Conservation (phyloP, 2,888 invertebrate species). For the Cosmia trapezina region DNA sequence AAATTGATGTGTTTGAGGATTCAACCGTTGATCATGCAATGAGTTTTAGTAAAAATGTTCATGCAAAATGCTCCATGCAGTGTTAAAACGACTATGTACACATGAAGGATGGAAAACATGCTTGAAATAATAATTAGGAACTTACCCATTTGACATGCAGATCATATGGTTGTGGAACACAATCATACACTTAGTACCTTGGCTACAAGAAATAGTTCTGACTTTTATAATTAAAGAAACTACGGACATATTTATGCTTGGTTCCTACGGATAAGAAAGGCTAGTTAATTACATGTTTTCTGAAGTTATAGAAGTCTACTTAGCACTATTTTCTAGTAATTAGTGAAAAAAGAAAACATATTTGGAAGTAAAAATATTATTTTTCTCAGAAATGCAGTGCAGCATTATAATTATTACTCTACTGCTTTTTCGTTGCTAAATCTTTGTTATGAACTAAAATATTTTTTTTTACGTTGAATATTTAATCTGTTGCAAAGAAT, state of each 20-base stretch:
- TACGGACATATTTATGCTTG: not conserved
- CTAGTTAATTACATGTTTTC: not conserved
- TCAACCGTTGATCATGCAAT: conserved; percentile 26
- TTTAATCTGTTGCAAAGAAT: not conserved
- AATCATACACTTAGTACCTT: conserved; percentile 44
- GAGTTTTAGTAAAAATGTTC: conserved; percentile 39
- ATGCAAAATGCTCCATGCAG: conserved; percentile 57
- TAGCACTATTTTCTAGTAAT: not conserved
- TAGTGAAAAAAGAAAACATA: not conserved
- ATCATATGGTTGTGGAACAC: conserved; percentile 62
- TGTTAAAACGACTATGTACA: conserved; percentile 44
- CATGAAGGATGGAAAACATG: conserved; percentile 64
- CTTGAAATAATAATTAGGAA: conserved; percentile 73
- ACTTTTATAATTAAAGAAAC: not conserved
- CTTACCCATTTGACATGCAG: conserved; percentile 79
- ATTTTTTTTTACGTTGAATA: not conserved
- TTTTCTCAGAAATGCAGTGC: conserved; percentile 2
- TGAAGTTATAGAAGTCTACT: not conserved
- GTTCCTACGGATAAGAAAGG: not conserved
- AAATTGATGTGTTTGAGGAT: not conserved
- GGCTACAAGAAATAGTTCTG: conserved; percentile 13
- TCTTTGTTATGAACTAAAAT: not conserved
- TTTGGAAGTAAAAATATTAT: not conserved
- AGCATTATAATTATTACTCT: not conserved
- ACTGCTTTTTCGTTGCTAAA: not conserved